A percentile compares a stretch with the other conserved stretches of the same genome.
Conservation (phyloP, 2,888 invertebrate species). For the Euzophera pinguis region DNA sequence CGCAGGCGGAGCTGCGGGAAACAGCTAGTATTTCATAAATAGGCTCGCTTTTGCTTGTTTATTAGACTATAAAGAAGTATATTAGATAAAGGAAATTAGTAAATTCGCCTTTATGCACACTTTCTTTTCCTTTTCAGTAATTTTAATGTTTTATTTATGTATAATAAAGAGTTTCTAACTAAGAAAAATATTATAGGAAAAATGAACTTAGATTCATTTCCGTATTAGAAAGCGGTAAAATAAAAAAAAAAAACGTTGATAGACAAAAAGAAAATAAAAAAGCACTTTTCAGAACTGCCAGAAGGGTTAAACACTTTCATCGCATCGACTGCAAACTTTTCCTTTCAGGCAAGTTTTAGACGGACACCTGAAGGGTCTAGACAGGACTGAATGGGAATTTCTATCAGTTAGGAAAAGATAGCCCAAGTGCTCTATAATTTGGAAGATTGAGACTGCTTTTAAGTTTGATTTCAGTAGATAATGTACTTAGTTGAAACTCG, state of each 20-base stretch:
- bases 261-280: neutral
- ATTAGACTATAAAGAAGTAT: no score
- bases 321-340: constrained; percentile 23
- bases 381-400: constrained; percentile 26
- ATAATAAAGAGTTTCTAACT: no score
- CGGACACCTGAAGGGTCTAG: constrained; percentile 60
- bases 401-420: constrained; percentile 1
- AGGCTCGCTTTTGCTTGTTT: no score
- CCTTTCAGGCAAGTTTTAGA: constrained; percentile 16
- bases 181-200: no score
- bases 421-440: neutral
- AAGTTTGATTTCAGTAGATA: no score
- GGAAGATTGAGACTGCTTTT: neutral
- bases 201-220: neutral
- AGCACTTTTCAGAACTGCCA: constrained; percentile 15
- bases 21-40: no score
- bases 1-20: no score
- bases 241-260: neutral
- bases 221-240: neutral
- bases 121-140: no score
- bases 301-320: constrained; percentile 1
- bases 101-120: no score
- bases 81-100: no score
- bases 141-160: no score
- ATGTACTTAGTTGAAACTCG: no score